Conservation (phyloP, 2,888 invertebrate genomes). For the Nebria salina region DNA sequence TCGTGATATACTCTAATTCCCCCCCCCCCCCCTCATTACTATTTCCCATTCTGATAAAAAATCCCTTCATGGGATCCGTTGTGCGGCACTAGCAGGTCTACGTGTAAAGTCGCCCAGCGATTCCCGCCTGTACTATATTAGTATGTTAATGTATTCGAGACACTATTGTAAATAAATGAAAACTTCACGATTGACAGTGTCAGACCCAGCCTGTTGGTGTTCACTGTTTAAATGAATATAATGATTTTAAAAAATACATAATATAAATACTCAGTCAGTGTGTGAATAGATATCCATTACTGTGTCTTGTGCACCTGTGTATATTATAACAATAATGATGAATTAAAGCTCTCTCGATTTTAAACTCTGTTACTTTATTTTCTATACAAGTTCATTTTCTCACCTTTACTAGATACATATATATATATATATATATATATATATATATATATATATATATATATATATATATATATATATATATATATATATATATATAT, state of each 20-base stretch:
- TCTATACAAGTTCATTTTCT: not conserved
- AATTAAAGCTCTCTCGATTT: conserved; percentile 65
- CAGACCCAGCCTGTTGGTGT: conserved; percentile 46
- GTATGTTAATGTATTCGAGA: conserved; percentile 45
- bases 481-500: too few relatives aligned
- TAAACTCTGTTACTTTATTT: conserved; percentile 52
- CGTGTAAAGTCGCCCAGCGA: conserved; percentile 30
- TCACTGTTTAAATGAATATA: conserved; percentile 38
- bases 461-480: too few relatives aligned
- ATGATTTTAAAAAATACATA: conserved; percentile 23
- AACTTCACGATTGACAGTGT: conserved; percentile 46
- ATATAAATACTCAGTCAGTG: conserved; percentile 47
- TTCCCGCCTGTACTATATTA: conserved; percentile 44
- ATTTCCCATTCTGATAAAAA: not conserved
- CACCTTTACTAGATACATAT: not conserved
- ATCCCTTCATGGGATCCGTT: conserved; percentile 28
- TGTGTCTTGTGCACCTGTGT: conserved; percentile 48
- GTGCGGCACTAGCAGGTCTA: conserved; percentile 45
- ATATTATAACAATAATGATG: conserved; percentile 47
- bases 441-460: too few relatives aligned
- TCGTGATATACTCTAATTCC: conserved; percentile 9
- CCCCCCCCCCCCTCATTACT: conserved; percentile 11
- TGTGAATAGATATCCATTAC: conserved; percentile 47
- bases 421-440: too few relatives aligned
- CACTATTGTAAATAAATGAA: conserved; percentile 44